These are phyloP conservation scores for Chlorocebus sabaeus DNA, from an alignment of 2,113 vertebrate species.

Conservation along the genomic window DNA sequence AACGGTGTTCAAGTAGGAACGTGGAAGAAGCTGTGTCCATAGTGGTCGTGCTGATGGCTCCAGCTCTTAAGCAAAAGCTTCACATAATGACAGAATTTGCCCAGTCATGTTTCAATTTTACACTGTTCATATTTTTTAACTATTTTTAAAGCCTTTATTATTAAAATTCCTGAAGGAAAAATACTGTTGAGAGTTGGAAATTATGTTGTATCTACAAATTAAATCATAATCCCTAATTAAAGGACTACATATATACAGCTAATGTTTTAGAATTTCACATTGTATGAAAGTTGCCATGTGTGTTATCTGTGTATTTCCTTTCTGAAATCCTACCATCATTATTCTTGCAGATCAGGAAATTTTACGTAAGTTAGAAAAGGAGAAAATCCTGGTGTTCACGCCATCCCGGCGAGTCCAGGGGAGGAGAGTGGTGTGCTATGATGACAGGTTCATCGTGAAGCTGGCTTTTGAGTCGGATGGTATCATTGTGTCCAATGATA, in stretches of 20 bases:
- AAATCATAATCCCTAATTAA: neutral
- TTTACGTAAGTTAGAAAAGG: conserved; percentile 94
- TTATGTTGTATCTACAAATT: neutral
- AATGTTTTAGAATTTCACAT: neutral
- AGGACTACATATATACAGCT: neutral
- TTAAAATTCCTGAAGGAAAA: neutral
- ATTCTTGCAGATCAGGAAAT: conserved; percentile 94
- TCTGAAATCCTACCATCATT: neutral
- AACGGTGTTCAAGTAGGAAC: rapidly evolving
- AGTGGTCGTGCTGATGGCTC: neutral
- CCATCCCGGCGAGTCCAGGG: conserved; percentile 96
- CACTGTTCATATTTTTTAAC: neutral
- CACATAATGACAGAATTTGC: neutral
- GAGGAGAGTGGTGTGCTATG: conserved; percentile 96
- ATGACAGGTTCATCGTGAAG: conserved; percentile 97
- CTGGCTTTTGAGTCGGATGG: conserved; percentile 96
- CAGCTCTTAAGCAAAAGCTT: neutral
- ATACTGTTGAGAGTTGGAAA: neutral
- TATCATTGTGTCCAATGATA: conserved; percentile 98
- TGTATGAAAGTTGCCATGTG: neutral
- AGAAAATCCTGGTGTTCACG: conserved; percentile 97
- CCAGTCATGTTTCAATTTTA: neutral
- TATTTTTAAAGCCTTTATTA: neutral
- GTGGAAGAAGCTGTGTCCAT: neutral
- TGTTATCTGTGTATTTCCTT: neutral